Evolutionary conservation across 2,797 vertebrate genomes (phyloP).

Genomic region (Tragopan temminckii): DNA sequence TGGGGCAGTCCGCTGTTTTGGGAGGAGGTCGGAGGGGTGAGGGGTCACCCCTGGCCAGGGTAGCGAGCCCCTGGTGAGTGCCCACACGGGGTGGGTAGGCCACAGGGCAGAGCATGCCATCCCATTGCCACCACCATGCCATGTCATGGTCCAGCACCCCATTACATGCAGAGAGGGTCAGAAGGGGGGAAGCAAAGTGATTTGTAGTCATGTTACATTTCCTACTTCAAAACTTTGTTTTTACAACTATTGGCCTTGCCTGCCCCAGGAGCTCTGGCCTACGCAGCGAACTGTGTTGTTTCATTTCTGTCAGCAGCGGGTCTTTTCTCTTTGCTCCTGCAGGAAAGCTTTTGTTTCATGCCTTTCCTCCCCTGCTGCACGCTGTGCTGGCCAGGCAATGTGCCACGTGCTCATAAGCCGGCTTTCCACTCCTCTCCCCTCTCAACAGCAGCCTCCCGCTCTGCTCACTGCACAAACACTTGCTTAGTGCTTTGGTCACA

Average conservation of each 20-base stretch:
- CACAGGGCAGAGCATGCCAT: fast-evolving
- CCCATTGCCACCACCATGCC: fast-evolving
- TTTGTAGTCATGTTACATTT: slow-evolving; percentile 37
- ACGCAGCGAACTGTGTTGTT: not conserved
- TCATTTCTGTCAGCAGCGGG: slow-evolving; percentile 41
- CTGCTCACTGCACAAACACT: not conserved
- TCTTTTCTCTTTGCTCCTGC: slow-evolving; percentile 27
- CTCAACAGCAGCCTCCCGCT: not conserved
- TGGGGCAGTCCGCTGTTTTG: not conserved
- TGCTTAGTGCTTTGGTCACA: not conserved
- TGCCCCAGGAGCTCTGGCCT: slow-evolving; percentile 9
- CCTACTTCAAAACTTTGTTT: slow-evolving; percentile 67
- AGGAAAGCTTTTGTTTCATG: slow-evolving; percentile 60
- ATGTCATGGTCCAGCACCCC: not conserved
- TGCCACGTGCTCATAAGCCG: not conserved
- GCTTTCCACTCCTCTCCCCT: not conserved
- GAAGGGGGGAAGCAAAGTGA: not conserved
- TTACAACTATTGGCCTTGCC: slow-evolving; percentile 50
- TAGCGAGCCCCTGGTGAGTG: fast-evolving
- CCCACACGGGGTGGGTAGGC: not conserved
- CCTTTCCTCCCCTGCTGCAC: not conserved
- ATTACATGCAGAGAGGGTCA: fast-evolving
- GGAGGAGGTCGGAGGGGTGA: fast-evolving
- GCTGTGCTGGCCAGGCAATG: not conserved
- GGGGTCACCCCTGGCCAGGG: not conserved